Base-by-base conservation (phyloP, 1,140 invertebrate genomes). In the Zaprionus tsacasi region DNA sequence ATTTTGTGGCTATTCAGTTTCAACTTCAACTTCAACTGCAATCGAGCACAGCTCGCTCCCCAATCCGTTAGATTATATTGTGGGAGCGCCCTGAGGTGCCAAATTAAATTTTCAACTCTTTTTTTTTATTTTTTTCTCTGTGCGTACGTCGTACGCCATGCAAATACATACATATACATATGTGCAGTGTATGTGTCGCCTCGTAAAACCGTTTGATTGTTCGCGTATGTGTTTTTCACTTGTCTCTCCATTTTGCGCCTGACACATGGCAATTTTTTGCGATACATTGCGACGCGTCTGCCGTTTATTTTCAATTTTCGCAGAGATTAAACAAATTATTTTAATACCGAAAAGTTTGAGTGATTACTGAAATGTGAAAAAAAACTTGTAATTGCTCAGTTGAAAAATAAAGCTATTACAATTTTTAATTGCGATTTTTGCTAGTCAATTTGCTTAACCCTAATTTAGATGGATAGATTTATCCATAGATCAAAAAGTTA, bases 11-110 rank as follows among this genome's bases (percentile, higher is more conserved):
- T 45, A 58, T 66, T 72, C 55, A 63, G 33, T 48, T 57, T 50
- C 81, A 85, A 78, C 74, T 78, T 83, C 81, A 83, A 85, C 78
- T 85, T 85, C 70, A 79, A 45, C 25, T 73, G 74, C 64, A 73
- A 68, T 76, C 50, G 66, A 85, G 54, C 36, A 67, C 45, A 79
- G 77, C 60, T 50, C 73, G 58, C 63, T 65, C 64, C 48, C 27
- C 66, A 63, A 65, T 61, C 50, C 33, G 35, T 60, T 52, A 52
- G 82, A 85, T 86, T 81, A 81, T 81, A 63, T 58, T 70, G 81
- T 86, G 81, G 82, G 81, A 85, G 81, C 74, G 78, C 81, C 81
- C 63, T 40, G 82, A 52, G 82, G 81, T 78, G n/a, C 25, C 17
- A 30, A 70, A 59, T 45, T 11, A 27, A 85, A 64, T 60, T 56